Evolutionary conservation across 2,113 vertebrate genomes (phyloP), one percentile per base, ranked within the genome.

Genomic region (Apodemus sylvaticus): DNA sequence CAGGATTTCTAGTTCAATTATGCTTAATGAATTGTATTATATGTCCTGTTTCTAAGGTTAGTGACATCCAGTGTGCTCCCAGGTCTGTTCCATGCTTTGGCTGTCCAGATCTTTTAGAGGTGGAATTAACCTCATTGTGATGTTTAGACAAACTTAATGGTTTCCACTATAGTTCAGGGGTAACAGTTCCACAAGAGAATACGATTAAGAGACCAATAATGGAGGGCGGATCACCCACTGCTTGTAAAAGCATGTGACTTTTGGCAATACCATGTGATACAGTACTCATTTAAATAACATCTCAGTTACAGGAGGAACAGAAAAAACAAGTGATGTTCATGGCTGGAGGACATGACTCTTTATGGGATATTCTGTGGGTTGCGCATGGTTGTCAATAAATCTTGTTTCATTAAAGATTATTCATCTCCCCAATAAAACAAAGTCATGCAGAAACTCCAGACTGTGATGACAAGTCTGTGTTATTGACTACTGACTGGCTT

Each of bases 1-100:
- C 94, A 96, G 60, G 34, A 60, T 96, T 98, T 98, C 98, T 94
- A 89, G 89, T 97, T 97, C 95, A 97, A 96, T 98, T 97, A 96
- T 66, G 86, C 92, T 96, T 98, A 98, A 98, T 97, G 96, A 98
- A 97, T 94, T 93, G 93, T 92, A 76, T 95, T 95, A 82, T 96
- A 79, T 24, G 73, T 36, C 89, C 19, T 70, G 26, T 90, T 48
- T 51, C 24, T 83, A 17, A 97, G 97, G 95, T 97, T 95, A 94
- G 96, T 62, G 79, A 86, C 68, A 97, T 97, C 90, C 97, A 96
- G 97, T 95, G 90, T 95, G 76, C 93, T 83, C 93, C 55, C 95
- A 76, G 58, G 68, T 95, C 76, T 96, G 45, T 91, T 97, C 95
- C 85, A 29, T n/a, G 77, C 12, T 60, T 88, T 83, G 66, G 79